Evolutionary conservation across 2,797 vertebrate genomes (phyloP), one percentile per base, ranked within the genome.

Genomic region (Gymnodraco acuticeps): DNA sequence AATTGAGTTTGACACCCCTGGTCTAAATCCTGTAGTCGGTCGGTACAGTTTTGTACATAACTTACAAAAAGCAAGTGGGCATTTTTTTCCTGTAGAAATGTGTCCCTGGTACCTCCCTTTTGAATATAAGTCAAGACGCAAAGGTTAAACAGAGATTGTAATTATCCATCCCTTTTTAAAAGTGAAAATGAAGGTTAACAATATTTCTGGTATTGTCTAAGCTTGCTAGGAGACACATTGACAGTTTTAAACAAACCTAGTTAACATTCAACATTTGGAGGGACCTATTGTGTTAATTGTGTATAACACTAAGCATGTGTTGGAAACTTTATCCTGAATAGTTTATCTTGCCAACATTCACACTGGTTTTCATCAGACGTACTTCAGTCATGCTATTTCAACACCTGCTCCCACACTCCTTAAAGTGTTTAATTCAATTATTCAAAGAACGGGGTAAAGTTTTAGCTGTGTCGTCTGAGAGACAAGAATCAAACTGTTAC

Each of bases 81-180:
- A 41, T 15, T 5, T 6, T 41, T 13, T 17, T 13, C 3, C 6
- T 31, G 14, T 2, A 16, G 5, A 60, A 31, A n/a, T 68, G 15
- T 54, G n/a, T 68, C 0, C 20, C 27, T 41, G 14, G n/a, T 38
- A 23, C 10, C 38, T 27, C 13, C 5, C 10, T 16, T 50, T 51
- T 0, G 45, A 59, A 43, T 43, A 31, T 5, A 58, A 5, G 14
- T 38, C 7, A 9, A 38, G 33, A 7, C 33, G 33, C 33, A 38
- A 4, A 51, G 12, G 19, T 59, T 42, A 23, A 5, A 42, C 67
- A 23, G 15, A 27, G 5, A 58, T 33, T 72, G 38, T 1, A 54
- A 16, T 46, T 9, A 0, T n/a, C 1, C 6, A 33, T 38, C 33
- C 3, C 13, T 6, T 4, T 51, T n/a, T 10, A 0, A 8, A 15